A percentile compares a stretch with the other conserved stretches of the same genome.
Evolutionary conservation across 2,113 vertebrate genomes (phyloP).

Genomic region (Elephantulus edwardii): DNA sequence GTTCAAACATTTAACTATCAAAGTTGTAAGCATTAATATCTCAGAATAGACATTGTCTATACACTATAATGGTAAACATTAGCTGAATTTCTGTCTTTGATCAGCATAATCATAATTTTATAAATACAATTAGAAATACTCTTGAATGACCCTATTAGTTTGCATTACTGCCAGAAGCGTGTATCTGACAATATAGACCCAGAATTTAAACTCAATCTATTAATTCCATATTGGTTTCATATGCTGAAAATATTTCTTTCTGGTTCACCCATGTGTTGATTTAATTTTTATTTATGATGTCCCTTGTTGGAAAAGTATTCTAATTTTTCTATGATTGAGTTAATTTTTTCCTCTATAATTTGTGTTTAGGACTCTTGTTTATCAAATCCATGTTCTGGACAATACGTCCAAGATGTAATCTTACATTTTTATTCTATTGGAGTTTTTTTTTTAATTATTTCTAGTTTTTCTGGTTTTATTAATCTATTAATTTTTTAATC

Average conservation of each 20-base stretch:
- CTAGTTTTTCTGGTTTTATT: neutral
- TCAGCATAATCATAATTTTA: neutral
- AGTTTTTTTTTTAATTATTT: conserved; percentile 15
- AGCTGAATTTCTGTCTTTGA: neutral
- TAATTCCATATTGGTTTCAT: neutral
- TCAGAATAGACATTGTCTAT: too few relatives aligned
- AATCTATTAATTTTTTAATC: neutral
- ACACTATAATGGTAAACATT: too few relatives aligned
- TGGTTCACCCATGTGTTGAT: neutral
- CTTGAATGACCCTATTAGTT: neutral
- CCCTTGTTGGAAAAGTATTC: neutral
- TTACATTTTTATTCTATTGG: neutral
- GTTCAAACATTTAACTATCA: too few relatives aligned
- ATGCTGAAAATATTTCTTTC: neutral
- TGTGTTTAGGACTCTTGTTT: neutral
- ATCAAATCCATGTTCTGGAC: neutral
- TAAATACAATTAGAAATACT: neutral
- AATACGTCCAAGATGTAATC: neutral
- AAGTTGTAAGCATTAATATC: too few relatives aligned
- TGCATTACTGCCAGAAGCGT: neutral
- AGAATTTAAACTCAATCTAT: neutral
- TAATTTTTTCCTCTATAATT: neutral
- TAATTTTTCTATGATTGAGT: neutral
- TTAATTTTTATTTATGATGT: neutral
- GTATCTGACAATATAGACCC: neutral